Conservation (phyloP, 2,113 vertebrate genomes). For the Scomber japonicus region DNA sequence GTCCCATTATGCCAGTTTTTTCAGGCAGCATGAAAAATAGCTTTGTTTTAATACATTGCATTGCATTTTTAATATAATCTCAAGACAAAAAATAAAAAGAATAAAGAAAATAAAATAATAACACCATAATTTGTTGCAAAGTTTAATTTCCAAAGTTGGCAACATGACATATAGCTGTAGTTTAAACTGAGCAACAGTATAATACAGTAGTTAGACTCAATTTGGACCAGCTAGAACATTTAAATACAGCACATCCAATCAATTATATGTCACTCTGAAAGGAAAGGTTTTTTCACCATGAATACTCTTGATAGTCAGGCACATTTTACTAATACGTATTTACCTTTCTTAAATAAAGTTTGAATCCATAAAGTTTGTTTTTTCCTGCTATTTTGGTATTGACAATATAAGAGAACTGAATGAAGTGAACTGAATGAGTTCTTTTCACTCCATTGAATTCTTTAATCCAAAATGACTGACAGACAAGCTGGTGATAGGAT, state of each 20-base stretch:
- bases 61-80: not conserved
- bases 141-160: no score
- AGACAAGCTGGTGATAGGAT: conserved; percentile 14
- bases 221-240: not conserved
- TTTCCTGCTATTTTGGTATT: not conserved
- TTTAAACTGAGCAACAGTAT: not conserved
- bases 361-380: conserved; percentile 7
- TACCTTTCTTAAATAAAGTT: conserved; percentile 11
- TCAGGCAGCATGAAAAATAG: no score
- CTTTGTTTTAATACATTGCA: no score
- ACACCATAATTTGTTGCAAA: no score
- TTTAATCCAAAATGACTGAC: conserved; percentile 1
- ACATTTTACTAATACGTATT: conserved; percentile 7
- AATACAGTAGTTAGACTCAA: not conserved
- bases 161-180: not conserved
- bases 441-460: not conserved
- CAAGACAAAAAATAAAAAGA: not conserved
- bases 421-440: not conserved
- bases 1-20: not conserved
- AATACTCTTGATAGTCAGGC: not conserved
- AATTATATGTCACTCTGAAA: conserved; percentile 7
- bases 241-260: not conserved
- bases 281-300: not conserved
- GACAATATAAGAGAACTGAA: conserved; percentile 1
- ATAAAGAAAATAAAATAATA: no score